Evolutionary conservation across 2,797 vertebrate genomes (phyloP).

Genomic region (Ctenosaura bakeri): DNA sequence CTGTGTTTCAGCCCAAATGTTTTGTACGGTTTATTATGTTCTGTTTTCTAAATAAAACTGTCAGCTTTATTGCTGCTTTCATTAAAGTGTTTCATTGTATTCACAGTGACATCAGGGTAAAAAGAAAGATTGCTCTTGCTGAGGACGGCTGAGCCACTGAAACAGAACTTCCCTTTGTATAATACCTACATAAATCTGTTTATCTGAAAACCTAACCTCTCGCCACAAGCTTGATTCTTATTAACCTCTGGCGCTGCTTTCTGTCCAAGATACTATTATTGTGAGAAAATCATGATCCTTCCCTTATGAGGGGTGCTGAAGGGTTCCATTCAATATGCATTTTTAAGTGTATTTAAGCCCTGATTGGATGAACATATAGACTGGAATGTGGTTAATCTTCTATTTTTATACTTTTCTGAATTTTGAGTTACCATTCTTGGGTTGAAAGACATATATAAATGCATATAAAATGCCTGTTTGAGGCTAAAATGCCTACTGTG

Average conservation of each 20-base stretch:
- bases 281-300: neutral
- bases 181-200: conserved; percentile 56
- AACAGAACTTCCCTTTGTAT: conserved; percentile 46
- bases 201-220: conserved; percentile 40
- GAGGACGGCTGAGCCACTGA: neutral
- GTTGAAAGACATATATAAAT: neutral
- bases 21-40: conserved; percentile 43
- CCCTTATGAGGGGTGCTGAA: neutral
- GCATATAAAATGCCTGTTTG: neutral
- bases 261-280: neutral
- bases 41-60: conserved; percentile 58
- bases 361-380: neutral
- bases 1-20: conserved; percentile 44
- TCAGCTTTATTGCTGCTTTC: conserved; percentile 58
- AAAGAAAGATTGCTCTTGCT: conserved; percentile 37
- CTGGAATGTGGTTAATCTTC: neutral
- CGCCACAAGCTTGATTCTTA: neutral
- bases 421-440: neutral
- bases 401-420: neutral
- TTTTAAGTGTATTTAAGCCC: neutral
- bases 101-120: conserved; percentile 47
- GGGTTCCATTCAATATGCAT: neutral
- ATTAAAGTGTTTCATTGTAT: conserved; percentile 47
- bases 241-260: conserved; percentile 13
- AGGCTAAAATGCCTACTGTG: neutral